A percentile compares a stretch with the other conserved stretches of the same genome.
Evolutionary conservation across 1,140 invertebrate species (phyloP).

Genomic region (Argopecten irradians): DNA sequence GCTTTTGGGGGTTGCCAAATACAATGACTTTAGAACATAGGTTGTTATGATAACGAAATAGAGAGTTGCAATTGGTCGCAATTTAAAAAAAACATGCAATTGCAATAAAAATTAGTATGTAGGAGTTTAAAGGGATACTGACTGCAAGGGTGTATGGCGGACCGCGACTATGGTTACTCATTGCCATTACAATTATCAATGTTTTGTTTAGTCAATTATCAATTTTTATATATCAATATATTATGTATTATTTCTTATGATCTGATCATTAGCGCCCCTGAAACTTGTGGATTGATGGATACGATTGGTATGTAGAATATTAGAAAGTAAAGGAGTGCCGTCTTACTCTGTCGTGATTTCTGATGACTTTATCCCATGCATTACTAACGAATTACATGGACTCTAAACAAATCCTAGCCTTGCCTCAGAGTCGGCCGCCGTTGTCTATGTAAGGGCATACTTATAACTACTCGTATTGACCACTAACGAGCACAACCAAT

Average conservation of each 20-base stretch:
- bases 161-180: too few relatives aligned
- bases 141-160: too few relatives aligned
- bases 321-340: not conserved
- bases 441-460: not conserved
- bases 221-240: too few relatives aligned
- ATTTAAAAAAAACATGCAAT: too few relatives aligned
- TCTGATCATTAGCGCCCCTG: not conserved
- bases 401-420: not conserved
- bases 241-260: not conserved
- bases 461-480: not conserved
- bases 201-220: too few relatives aligned
- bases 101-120: too few relatives aligned
- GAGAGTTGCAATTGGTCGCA: too few relatives aligned
- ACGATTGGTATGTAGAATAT: not conserved
- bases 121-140: too few relatives aligned
- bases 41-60: too few relatives aligned
- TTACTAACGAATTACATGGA: not conserved
- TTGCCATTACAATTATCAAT: too few relatives aligned
- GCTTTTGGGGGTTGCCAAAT: too few relatives aligned
- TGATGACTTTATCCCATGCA: not conserved
- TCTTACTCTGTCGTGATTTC: not conserved
- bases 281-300: not conserved
- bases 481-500: not conserved
- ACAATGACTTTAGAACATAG: too few relatives aligned
- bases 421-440: not conserved